A percentile compares a stretch with the other conserved stretches of the same genome.
These are phyloP conservation scores for Clarias laeviceps DNA, from an alignment of 2,797 vertebrate species.

Conservation along the genomic window DNA sequence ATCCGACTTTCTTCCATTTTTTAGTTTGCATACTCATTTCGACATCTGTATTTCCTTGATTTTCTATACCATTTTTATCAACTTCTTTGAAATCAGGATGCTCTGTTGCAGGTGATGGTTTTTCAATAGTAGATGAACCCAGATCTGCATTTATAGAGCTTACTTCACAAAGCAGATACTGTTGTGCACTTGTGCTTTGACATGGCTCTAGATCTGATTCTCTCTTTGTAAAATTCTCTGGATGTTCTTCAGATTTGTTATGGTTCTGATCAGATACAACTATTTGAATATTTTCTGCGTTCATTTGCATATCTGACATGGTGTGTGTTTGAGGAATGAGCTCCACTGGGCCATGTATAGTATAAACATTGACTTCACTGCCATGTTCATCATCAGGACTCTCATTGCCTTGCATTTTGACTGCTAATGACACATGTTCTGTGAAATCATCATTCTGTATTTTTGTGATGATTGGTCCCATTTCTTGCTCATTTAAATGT, in stretches of 20 bases:
- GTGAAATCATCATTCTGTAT: too few relatives aligned
- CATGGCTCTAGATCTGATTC: slow-evolving; percentile 29
- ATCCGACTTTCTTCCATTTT: slow-evolving; percentile 49
- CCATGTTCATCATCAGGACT: background rate
- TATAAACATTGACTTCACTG: background rate
- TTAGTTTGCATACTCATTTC: background rate
- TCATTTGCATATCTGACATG: background rate
- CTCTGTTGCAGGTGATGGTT: background rate
- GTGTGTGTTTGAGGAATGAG: background rate
- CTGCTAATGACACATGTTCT: too few relatives aligned
- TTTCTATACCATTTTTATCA: background rate
- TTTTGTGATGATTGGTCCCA: too few relatives aligned
- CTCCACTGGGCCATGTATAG: background rate
- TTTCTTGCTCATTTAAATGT: too few relatives aligned
- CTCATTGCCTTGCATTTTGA: background rate
- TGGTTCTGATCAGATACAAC: background rate
- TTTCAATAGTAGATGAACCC: background rate
- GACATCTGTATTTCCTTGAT: background rate
- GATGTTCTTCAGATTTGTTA: background rate
- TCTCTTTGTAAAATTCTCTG: background rate
- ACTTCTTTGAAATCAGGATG: slow-evolving; percentile 10
- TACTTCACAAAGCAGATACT: background rate
- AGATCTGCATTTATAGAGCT: background rate
- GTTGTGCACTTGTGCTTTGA: background rate
- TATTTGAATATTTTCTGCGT: background rate